Evolutionary conservation across 1,140 invertebrate species (phyloP).

Genomic region (Camponotus vicinus): DNA sequence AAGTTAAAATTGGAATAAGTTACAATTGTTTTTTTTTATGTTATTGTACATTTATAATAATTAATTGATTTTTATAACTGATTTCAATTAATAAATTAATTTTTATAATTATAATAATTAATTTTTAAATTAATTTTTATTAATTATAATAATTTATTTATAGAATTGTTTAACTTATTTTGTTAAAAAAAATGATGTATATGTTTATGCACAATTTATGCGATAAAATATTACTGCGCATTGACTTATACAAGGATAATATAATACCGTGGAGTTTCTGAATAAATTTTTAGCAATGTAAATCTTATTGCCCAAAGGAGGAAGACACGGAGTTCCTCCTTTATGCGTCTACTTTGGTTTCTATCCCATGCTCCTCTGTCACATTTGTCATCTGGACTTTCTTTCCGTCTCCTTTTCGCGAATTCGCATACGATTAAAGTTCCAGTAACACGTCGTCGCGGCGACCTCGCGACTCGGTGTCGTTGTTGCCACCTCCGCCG

Average conservation of each 20-base stretch:
- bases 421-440: constrained; percentile 44
- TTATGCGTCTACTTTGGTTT: background rate
- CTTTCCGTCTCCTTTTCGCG: background rate
- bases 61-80: no score
- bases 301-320: background rate
- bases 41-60: no score
- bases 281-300: background rate
- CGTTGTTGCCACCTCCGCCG: constrained; percentile 37
- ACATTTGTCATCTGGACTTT: constrained; percentile 1
- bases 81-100: no score
- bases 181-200: no score
- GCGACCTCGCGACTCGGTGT: constrained; percentile 41
- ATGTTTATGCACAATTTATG: no score
- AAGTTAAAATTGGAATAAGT: background rate
- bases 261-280: no score
- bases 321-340: background rate
- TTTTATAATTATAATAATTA: no score
- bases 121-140: no score
- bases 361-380: background rate
- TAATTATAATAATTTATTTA: no score
- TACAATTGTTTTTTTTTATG: background rate
- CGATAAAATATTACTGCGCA: no score
- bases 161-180: no score
- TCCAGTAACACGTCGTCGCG: constrained; percentile 27
- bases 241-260: no score